Percentiles rank a stretch among this genome's conserved stretches.
phyloP scores from a whole-genome alignment of 2,797 vertebrate genomes.

The Atherinosoma microstoma region DNA sequence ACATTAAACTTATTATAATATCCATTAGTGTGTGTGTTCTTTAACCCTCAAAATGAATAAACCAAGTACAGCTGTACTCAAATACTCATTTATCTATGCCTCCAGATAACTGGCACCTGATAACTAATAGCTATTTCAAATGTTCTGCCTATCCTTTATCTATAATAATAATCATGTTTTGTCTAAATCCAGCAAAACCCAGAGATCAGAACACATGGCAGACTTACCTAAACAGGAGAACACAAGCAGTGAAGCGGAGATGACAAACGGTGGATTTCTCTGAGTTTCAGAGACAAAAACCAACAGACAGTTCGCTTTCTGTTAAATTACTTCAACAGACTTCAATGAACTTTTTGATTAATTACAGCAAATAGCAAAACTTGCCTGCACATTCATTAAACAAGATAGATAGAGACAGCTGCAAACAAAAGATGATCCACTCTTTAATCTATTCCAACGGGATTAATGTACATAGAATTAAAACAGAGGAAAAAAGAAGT shows the following conservation, averaged over 20 bases:
- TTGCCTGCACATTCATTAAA: neutral
- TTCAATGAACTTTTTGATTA: conserved; percentile 12
- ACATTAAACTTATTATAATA: neutral
- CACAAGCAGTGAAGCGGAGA: no score
- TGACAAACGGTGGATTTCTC: neutral
- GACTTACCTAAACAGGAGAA: no score
- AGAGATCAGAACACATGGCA: neutral
- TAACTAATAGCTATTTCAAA: neutral
- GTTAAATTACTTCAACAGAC: conserved; percentile 10
- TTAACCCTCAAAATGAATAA: neutral
- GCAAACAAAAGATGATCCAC: conserved; percentile 10
- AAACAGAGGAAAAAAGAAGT: neutral
- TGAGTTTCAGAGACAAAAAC: neutral
- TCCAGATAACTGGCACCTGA: neutral
- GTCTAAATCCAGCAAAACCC: neutral
- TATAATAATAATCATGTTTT: neutral
- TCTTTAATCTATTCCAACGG: neutral
- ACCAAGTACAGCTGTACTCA: neutral
- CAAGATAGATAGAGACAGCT: neutral
- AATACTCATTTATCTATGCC: neutral
- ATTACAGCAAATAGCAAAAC: conserved; percentile 21
- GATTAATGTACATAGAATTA: neutral
- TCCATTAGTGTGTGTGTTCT: neutral
- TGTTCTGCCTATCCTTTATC: neutral
- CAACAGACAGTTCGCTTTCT: neutral